phyloP scores from a whole-genome alignment of 2,797 vertebrate genomes.

The Luscinia luscinia region DNA sequence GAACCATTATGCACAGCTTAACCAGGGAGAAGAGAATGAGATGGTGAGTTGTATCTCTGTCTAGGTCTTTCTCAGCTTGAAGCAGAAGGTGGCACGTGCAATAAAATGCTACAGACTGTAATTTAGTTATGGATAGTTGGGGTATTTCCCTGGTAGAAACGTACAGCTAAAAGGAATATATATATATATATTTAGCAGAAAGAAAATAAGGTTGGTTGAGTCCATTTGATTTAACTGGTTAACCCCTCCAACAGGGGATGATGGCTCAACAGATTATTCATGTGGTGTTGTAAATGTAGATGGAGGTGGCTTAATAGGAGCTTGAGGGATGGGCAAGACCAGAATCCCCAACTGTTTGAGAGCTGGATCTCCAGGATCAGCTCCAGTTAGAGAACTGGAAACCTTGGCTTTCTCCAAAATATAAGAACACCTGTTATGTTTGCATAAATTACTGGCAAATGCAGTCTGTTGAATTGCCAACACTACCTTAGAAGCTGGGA shows the following conservation, averaged over 20 bases:
- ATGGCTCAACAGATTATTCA: background rate
- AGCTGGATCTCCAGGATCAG: background rate
- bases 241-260: background rate
- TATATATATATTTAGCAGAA: background rate
- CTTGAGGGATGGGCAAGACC: background rate
- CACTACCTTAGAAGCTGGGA: background rate
- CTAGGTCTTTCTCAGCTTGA: background rate
- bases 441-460: background rate
- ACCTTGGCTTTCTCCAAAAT: background rate
- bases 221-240: background rate
- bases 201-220: background rate
- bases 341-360: background rate
- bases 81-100: background rate
- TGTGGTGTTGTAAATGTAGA: background rate
- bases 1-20: constrained; percentile 75
- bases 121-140: background rate
- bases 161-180: background rate
- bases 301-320: background rate
- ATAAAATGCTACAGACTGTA: background rate
- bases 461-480: background rate
- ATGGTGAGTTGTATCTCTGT: constrained; percentile 74
- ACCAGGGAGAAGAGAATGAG: constrained; percentile 80
- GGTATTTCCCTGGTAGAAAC: background rate
- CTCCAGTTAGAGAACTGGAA: background rate
- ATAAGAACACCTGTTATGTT: background rate